phyloP scores from a whole-genome alignment of 2,113 vertebrate species.

The Numida meleagris region DNA sequence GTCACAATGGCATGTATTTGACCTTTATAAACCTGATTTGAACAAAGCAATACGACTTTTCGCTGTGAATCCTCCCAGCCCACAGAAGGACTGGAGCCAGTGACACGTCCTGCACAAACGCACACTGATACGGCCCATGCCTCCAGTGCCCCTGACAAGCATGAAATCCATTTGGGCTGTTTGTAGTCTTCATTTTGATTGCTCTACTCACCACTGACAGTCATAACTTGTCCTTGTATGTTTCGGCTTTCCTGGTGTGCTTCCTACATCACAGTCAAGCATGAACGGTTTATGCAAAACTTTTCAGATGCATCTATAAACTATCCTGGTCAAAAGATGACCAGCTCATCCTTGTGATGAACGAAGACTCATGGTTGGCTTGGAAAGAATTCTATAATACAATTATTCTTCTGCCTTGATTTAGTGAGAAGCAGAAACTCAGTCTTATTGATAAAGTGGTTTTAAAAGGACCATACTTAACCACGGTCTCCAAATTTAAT shows the following conservation, averaged over 20 bases:
- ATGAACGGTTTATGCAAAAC: background rate
- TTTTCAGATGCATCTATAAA: background rate
- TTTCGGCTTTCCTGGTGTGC: background rate
- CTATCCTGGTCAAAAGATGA: background rate
- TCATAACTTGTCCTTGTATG: background rate
- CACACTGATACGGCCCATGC: background rate
- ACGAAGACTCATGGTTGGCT: background rate
- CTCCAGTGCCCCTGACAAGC: background rate
- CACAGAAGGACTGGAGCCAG: background rate
- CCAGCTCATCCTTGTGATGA: background rate
- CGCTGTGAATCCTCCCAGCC: background rate
- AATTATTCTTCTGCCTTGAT: constrained; percentile 1
- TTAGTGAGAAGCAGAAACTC: constrained; percentile 5
- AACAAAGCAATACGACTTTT: background rate
- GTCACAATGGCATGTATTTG: background rate
- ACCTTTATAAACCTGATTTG: background rate
- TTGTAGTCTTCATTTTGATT: background rate
- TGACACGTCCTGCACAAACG: background rate
- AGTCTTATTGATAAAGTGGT: background rate
- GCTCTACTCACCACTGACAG: background rate
- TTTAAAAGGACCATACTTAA: background rate
- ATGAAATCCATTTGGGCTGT: background rate
- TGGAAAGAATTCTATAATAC: background rate
- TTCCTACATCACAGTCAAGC: background rate
- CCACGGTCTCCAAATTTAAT: background rate